Evolutionary conservation across 2,113 vertebrate genomes (phyloP).

Genomic region (Colius striatus): DNA sequence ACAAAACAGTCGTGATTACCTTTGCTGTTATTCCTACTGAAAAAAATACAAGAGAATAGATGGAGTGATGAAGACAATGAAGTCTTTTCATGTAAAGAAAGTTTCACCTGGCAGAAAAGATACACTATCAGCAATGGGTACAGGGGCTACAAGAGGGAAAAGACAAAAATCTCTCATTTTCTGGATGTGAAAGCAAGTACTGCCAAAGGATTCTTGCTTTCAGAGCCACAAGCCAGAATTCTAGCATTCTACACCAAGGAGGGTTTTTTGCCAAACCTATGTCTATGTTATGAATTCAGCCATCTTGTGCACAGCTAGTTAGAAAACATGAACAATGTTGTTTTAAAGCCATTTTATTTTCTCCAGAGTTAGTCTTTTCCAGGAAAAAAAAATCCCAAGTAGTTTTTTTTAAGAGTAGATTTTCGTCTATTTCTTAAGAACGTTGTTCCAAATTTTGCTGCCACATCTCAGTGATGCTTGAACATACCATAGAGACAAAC

Average conservation of each 20-base stretch:
- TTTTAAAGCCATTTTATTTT: background rate
- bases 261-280: background rate
- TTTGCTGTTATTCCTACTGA: background rate
- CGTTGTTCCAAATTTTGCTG: background rate
- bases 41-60: background rate
- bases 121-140: background rate
- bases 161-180: background rate
- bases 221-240: background rate
- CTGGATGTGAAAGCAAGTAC: background rate
- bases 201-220: background rate
- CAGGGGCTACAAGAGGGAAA: background rate
- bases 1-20: background rate
- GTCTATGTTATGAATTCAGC: background rate
- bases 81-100: background rate
- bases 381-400: background rate
- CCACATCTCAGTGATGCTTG: background rate
- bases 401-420: background rate
- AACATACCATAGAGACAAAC: background rate
- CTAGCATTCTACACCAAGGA: background rate
- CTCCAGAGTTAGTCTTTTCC: background rate
- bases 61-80: background rate
- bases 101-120: background rate
- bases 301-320: background rate
- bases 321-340: background rate
- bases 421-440: background rate